Conservation (phyloP, 2,113 vertebrate genomes). For the Sinocyclocheilus rhinocerous region DNA sequence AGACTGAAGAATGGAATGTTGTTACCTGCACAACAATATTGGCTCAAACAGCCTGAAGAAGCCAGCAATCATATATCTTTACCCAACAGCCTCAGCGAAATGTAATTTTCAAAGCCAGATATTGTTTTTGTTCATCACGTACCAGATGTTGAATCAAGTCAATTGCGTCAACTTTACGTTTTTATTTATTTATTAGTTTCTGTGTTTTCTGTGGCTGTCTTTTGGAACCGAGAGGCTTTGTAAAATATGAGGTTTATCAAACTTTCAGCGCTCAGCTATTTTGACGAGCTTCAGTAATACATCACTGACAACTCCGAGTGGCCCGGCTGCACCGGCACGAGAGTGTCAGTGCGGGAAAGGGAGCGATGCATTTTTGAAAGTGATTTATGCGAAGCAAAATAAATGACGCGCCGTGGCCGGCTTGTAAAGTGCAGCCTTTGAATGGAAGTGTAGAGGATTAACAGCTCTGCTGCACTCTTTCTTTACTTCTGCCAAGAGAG, state of each 20-base stretch:
- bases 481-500: conserved; percentile 31
- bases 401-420: conserved; percentile 54
- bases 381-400: conserved; percentile 63
- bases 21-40: conserved; percentile 80
- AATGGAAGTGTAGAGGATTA: conserved; percentile 53
- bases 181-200: conserved; percentile 52
- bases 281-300: conserved; percentile 57
- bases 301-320: conserved; percentile 64
- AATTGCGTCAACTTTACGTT: conserved; percentile 67
- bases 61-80: conserved; percentile 77
- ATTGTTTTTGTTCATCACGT: conserved; percentile 81
- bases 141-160: conserved; percentile 83
- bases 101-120: conserved; percentile 77
- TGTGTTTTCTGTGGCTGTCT: conserved; percentile 58
- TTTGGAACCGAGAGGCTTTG: conserved; percentile 63
- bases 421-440: conserved; percentile 46
- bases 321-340: conserved; percentile 45
- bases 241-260: conserved; percentile 68
- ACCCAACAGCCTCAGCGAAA: conserved; percentile 72
- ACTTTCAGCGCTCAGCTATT: conserved; percentile 73
- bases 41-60: conserved; percentile 76
- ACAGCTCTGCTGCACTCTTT: conserved; percentile 39
- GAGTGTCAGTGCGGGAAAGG: neutral
- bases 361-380: conserved; percentile 48
- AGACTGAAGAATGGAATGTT: conserved; percentile 71